Evolutionary conservation across 2,888 invertebrate genomes (phyloP).

Genomic region (Andrena praecox): DNA sequence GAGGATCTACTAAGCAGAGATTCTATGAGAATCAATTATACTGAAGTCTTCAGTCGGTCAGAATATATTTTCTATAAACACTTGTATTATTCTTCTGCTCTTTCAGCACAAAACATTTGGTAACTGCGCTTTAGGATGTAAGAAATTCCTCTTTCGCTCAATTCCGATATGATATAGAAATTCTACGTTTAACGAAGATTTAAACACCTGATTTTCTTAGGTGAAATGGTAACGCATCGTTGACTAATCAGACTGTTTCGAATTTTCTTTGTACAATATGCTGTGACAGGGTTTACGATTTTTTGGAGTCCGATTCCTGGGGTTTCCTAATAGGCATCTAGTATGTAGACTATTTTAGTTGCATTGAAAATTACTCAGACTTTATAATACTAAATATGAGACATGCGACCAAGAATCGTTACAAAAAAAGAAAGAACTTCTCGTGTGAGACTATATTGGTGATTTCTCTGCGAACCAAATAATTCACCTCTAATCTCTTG

Average conservation of each 20-base stretch:
- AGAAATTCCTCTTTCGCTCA: neutral
- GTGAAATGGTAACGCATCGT: neutral
- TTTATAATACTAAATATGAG: neutral
- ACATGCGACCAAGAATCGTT: neutral
- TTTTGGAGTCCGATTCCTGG: neutral
- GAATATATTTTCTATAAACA: constrained; percentile 3
- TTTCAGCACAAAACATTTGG: neutral
- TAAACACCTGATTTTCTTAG: neutral
- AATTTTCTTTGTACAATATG: neutral
- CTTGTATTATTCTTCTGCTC: neutral
- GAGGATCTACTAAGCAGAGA: too few species aligned
- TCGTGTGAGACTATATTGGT: too few species aligned
- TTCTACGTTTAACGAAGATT: neutral
- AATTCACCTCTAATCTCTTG: too few species aligned
- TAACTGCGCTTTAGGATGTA: neutral
- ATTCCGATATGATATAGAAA: neutral
- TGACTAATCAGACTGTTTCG: neutral
- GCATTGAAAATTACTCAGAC: neutral
- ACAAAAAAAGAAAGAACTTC: neutral
- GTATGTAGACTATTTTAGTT: neutral
- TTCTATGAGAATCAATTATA: neutral
- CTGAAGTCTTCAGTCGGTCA: neutral
- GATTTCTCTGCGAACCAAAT: too few species aligned
- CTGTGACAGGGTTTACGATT: neutral
- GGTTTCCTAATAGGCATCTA: neutral